These are phyloP conservation scores for Tenthredo livida DNA, from an alignment of 2,888 invertebrate species.

Conservation along the genomic window DNA sequence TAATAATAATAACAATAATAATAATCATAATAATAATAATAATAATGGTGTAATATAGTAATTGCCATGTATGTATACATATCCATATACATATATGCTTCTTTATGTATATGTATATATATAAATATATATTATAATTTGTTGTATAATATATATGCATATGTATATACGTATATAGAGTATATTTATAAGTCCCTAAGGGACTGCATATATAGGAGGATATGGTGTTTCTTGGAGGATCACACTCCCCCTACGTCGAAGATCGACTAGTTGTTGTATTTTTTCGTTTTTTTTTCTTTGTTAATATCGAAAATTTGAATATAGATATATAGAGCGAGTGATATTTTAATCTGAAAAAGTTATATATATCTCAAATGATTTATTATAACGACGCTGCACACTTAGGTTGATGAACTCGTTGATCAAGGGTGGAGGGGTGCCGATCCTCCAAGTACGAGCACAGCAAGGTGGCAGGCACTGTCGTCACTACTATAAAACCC, in stretches of 20 bases:
- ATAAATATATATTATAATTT: constrained; percentile 56
- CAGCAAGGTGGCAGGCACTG: constrained; percentile 75
- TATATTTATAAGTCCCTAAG: constrained; percentile 69
- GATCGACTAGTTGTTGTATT: constrained; percentile 42
- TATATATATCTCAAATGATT: background rate
- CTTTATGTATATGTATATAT: constrained; percentile 59
- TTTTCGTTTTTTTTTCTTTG: background rate
- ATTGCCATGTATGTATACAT: constrained; percentile 43
- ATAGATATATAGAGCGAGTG: background rate
- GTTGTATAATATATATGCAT: constrained; percentile 52
- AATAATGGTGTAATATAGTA: constrained; percentile 53
- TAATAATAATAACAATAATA: constrained; percentile 49
- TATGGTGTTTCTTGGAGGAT: constrained; percentile 72
- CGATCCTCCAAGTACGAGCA: constrained; percentile 74
- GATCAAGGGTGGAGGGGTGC: constrained; percentile 65
- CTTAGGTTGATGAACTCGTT: constrained; percentile 62
- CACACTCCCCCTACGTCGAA: constrained; percentile 60
- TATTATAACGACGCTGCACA: constrained; percentile 23
- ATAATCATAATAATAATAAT: constrained; percentile 53
- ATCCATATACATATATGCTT: constrained; percentile 57
- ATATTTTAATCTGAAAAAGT: constrained; percentile 24
- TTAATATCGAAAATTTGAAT: background rate
- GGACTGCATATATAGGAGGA: constrained; percentile 69
- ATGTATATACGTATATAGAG: constrained; percentile 57
- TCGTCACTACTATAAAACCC: constrained; percentile 70